A percentile compares a stretch with the other conserved stretches of the same genome.
Conservation (phyloP, 2,888 invertebrate genomes). For the Scaptomyza caliginosa region DNA sequence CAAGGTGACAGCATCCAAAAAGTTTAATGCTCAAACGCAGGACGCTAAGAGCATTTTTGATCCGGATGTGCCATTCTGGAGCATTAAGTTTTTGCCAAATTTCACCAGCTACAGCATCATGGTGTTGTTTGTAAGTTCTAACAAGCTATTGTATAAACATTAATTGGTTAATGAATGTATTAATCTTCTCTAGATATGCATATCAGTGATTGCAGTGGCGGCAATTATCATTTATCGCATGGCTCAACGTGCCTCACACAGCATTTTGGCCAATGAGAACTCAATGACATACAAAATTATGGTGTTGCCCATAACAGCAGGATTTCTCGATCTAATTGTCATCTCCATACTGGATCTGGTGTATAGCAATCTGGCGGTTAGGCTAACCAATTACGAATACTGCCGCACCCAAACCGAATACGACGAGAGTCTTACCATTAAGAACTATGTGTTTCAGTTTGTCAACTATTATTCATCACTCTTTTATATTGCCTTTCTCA, state of each 20-base stretch:
- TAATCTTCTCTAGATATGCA: constrained; percentile 85
- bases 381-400: constrained; percentile 90
- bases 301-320: constrained; percentile 90
- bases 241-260: constrained; percentile 87
- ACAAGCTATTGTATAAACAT: no score
- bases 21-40: constrained; percentile 14
- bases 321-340: constrained; percentile 90
- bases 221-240: constrained; percentile 91
- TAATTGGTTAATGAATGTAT: background rate
- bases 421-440: constrained; percentile 93
- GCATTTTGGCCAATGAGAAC: constrained; percentile 85
- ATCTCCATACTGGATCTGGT: constrained; percentile 90
- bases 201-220: constrained; percentile 90
- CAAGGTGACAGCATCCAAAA: constrained; percentile 86
- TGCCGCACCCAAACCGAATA: constrained; percentile 93
- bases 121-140: constrained; percentile 79
- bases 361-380: constrained; percentile 88
- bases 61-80: constrained; percentile 91
- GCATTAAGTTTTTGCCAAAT: constrained; percentile 88
- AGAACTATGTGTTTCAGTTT: constrained; percentile 94
- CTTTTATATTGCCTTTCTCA: constrained; percentile 92
- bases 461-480: constrained; percentile 95
- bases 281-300: constrained; percentile 87
- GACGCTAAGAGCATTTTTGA: constrained; percentile 84
- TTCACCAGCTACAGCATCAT: constrained; percentile 89